Percentiles rank a stretch among this genome's conserved stretches.
phyloP scores from a whole-genome alignment of 2,113 vertebrate species.

The Pachypanchax playfairii region DNA sequence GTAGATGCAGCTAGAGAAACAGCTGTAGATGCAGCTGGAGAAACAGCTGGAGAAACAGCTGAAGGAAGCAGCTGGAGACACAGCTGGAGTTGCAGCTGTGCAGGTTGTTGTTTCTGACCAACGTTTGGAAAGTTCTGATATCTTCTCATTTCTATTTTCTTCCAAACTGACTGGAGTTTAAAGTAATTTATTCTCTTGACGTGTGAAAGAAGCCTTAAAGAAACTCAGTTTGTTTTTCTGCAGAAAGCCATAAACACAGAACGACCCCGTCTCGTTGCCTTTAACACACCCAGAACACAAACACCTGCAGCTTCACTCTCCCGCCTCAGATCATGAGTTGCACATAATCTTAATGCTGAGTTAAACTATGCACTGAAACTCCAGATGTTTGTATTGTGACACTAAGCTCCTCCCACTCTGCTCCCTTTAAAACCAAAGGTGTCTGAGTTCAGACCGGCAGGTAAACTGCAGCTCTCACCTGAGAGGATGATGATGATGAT shows the following conservation, averaged over 20 bases:
- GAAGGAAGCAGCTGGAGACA: no score
- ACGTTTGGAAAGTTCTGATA: not conserved
- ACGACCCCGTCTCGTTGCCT: not conserved
- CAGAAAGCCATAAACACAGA: constrained; percentile 44
- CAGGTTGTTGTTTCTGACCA: not conserved
- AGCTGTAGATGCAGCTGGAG: no score
- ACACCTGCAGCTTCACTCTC: constrained; percentile 30
- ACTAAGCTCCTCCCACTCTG: constrained; percentile 13
- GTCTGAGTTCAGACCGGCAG: constrained; percentile 1
- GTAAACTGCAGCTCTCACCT: not conserved
- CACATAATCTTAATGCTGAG: constrained; percentile 62
- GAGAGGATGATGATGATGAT: not conserved
- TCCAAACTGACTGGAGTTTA: no score
- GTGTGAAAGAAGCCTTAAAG: constrained; percentile 36
- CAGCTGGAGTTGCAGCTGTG: no score
- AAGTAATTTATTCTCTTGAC: not conserved
- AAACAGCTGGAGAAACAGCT: no score
- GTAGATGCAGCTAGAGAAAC: no score
- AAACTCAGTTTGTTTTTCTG: no score
- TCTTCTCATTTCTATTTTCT: no score
- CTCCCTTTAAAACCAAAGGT: constrained; percentile 49
- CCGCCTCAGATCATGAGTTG: constrained; percentile 28
- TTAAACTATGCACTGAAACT: constrained; percentile 69
- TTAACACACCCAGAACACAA: not conserved
- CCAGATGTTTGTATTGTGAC: constrained; percentile 20